phyloP scores from a whole-genome alignment of 1,140 invertebrate species.

The Megalonaias nervosa region DNA sequence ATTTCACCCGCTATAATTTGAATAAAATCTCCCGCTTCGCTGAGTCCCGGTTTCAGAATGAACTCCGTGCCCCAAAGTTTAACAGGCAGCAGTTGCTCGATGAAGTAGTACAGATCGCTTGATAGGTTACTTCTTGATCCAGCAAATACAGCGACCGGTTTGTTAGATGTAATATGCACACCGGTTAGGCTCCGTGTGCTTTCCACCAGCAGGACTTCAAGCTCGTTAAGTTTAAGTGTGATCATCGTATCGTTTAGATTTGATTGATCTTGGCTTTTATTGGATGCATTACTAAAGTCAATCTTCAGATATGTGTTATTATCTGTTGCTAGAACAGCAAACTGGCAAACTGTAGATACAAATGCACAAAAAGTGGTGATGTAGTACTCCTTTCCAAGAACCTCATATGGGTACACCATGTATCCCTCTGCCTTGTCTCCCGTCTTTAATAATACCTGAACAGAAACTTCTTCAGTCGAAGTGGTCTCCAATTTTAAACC shows the following conservation, averaged over 20 bases:
- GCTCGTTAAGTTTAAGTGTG: slow-evolving; percentile 12
- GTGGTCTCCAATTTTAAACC: too few relatives aligned
- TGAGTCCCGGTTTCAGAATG: slow-evolving; percentile 6
- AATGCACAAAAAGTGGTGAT: slow-evolving; percentile 26
- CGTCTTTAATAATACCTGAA: too few relatives aligned
- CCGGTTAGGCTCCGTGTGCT: slow-evolving; percentile 17
- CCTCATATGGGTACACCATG: slow-evolving; percentile 13
- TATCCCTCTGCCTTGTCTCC: slow-evolving; percentile 9
- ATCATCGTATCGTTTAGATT: not conserved
- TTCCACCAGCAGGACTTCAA: slow-evolving; percentile 22
- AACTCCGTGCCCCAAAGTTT: slow-evolving; percentile 23
- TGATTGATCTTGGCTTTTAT: not conserved
- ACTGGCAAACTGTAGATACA: slow-evolving; percentile 21
- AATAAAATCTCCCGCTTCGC: slow-evolving; percentile 20
- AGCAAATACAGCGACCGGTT: slow-evolving; percentile 14
- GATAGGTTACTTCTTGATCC: slow-evolving; percentile 4
- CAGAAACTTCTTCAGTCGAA: too few relatives aligned
- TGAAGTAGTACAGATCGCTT: not conserved
- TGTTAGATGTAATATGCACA: slow-evolving; percentile 8
- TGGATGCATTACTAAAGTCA: not conserved
- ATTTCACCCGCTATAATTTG: slow-evolving; percentile 17
- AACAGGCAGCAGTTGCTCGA: slow-evolving; percentile 20
- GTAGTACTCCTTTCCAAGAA: slow-evolving; percentile 28
- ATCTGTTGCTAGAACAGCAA: slow-evolving; percentile 10
- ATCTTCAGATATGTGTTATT: slow-evolving; percentile 12